A percentile compares a stretch with the other conserved stretches of the same genome.
Evolutionary conservation across 2,888 invertebrate genomes (phyloP).

Genomic region (Aphidius colemani): DNA sequence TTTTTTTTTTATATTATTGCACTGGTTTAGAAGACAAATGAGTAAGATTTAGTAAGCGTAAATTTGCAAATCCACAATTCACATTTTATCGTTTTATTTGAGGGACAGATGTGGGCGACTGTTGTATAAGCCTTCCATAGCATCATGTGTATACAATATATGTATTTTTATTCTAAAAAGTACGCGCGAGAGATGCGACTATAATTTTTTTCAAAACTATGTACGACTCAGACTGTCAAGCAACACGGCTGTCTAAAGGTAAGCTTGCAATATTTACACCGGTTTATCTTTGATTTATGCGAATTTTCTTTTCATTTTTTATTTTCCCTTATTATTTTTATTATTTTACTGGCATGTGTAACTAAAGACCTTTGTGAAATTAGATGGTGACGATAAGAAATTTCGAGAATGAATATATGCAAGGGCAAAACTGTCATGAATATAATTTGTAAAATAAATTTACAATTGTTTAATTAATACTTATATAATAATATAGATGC

Average conservation of each 20-base stretch:
- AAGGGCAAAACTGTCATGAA: slow-evolving; percentile 9
- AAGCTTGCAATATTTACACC: slow-evolving; percentile 41
- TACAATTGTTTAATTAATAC: too few relatives aligned
- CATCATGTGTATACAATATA: not conserved
- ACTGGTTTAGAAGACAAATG: too few relatives aligned
- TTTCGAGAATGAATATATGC: not conserved
- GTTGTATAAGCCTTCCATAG: too few relatives aligned
- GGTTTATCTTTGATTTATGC: slow-evolving; percentile 44
- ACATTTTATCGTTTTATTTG: too few relatives aligned
- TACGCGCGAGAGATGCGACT: slow-evolving; percentile 31
- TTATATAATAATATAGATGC: too few relatives aligned
- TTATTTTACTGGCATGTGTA: too few relatives aligned
- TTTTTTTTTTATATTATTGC: not conserved
- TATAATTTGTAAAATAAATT: not conserved
- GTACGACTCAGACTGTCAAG: slow-evolving; percentile 31
- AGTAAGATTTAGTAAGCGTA: too few relatives aligned
- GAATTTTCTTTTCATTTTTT: slow-evolving; percentile 19
- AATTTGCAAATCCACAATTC: too few relatives aligned
- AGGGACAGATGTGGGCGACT: too few relatives aligned
- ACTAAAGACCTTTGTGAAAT: too few relatives aligned
- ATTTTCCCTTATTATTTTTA: too few relatives aligned
- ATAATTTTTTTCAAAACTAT: slow-evolving; percentile 30
- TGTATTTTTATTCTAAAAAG: slow-evolving; percentile 13
- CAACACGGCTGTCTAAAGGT: slow-evolving; percentile 31
- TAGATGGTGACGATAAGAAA: too few relatives aligned